A percentile compares a stretch with the other conserved stretches of the same genome.
These are phyloP conservation scores for Hylaeus anthracinus DNA, from an alignment of 1,140 invertebrate species.

Conservation along the genomic window DNA sequence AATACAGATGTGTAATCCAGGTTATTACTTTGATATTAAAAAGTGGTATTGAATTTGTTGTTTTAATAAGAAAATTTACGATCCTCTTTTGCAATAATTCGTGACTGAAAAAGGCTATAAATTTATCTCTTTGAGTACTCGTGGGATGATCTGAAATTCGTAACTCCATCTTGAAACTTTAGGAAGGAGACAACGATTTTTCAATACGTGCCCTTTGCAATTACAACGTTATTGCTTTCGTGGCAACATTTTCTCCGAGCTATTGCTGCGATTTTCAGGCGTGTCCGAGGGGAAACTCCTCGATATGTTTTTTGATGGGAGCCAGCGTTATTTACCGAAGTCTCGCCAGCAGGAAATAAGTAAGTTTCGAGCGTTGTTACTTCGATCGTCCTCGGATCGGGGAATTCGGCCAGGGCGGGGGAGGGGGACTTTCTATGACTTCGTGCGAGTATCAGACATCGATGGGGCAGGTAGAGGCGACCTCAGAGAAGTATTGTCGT, in stretches of 20 bases:
- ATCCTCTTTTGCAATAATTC: no score
- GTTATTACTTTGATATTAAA: no score
- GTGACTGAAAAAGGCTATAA: no score
- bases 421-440: slow-evolving; percentile 59
- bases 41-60: no score
- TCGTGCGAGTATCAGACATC: slow-evolving; percentile 40
- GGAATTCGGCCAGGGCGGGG: neutral
- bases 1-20: no score
- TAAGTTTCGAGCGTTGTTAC: slow-evolving; percentile 56
- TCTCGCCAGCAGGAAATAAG: slow-evolving; percentile 58
- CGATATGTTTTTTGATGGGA: slow-evolving; percentile 14
- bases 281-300: neutral
- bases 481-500: slow-evolving; percentile 55
- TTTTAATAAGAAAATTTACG: no score
- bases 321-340: slow-evolving; percentile 52
- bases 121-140: no score
- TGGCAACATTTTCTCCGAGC: neutral
- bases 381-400: slow-evolving; percentile 44
- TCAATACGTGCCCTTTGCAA: no score
- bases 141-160: no score
- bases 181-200: no score
- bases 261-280: neutral
- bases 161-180: no score
- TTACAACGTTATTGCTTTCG: neutral
- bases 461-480: slow-evolving; percentile 14